These are phyloP conservation scores for Troides aeacus DNA, from an alignment of 2,888 invertebrate genomes.

Conservation along the genomic window DNA sequence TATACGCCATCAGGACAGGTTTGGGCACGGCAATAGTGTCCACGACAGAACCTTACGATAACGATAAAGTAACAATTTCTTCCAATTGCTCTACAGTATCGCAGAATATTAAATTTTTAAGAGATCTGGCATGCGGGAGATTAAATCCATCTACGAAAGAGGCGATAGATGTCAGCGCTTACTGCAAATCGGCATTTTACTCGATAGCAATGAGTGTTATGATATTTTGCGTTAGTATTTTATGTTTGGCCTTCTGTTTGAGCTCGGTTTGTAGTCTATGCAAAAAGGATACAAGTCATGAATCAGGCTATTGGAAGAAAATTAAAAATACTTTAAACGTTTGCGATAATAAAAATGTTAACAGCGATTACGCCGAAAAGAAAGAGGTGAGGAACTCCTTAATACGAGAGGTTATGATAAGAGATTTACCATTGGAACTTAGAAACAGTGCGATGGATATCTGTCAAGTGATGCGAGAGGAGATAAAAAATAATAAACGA, in stretches of 20 bases:
- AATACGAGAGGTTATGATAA: conserved; percentile 57
- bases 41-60: conserved; percentile 29
- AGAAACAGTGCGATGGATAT: conserved; percentile 52
- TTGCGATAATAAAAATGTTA: conserved; percentile 29
- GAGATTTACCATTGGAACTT: conserved; percentile 58
- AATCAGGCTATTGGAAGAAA: conserved; percentile 37
- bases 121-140: conserved; percentile 55
- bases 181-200: conserved; percentile 46
- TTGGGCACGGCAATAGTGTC: conserved; percentile 38
- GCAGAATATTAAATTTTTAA: conserved; percentile 54
- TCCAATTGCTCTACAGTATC: conserved; percentile 65
- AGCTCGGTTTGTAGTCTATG: conserved; percentile 41
- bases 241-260: conserved; percentile 38
- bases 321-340: conserved; percentile 34
- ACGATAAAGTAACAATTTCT: conserved; percentile 41
- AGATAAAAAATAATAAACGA: conserved; percentile 50
- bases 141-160: conserved; percentile 42
- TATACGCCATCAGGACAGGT: conserved; percentile 57
- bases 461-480: conserved; percentile 52
- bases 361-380: conserved; percentile 35
- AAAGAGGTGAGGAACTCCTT: conserved; percentile 49
- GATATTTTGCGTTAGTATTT: conserved; percentile 36
- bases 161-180: conserved; percentile 42
- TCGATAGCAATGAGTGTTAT: conserved; percentile 48
- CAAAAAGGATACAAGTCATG: conserved; percentile 36